These are phyloP conservation scores for Hemaris fuciformis DNA, from an alignment of 2,888 invertebrate species.

Conservation along the genomic window DNA sequence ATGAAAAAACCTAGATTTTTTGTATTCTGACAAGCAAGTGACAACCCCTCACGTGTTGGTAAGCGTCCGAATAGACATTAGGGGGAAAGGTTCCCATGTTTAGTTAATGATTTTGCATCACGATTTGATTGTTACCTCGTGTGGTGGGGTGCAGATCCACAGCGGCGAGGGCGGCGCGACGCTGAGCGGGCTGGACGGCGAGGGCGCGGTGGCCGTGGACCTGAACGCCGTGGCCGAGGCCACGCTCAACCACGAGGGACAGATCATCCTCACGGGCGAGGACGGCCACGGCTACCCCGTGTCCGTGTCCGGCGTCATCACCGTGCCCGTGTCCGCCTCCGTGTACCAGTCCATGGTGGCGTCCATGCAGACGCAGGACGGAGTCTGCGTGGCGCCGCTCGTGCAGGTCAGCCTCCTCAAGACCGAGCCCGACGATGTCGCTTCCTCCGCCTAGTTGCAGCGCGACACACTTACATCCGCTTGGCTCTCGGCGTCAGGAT, in stretches of 20 bases:
- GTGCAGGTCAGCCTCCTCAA: constrained; percentile 83
- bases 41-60: too few relatives aligned
- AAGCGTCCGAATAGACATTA: too few relatives aligned
- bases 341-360: constrained; percentile 98
- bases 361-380: constrained; percentile 91
- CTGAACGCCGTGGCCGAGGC: constrained; percentile 94
- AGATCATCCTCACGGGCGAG: constrained; percentile 96
- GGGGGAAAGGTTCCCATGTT: too few relatives aligned
- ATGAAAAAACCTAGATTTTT: too few relatives aligned
- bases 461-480: not conserved
- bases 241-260: constrained; percentile 94
- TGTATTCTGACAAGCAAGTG: too few relatives aligned
- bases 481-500: too few relatives aligned
- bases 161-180: constrained; percentile 85
- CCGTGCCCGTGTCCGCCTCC: constrained; percentile 95
- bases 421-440: constrained; percentile 11
- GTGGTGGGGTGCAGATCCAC: constrained; percentile 85
- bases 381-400: constrained; percentile 92
- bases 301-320: constrained; percentile 95
- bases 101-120: too few relatives aligned
- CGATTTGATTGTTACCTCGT: too few relatives aligned
- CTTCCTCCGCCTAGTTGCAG: not conserved
- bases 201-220: constrained; percentile 92
- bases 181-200: constrained; percentile 88
- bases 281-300: constrained; percentile 94